Conservation (phyloP, 2,888 invertebrate genomes). For the Dusona sp. region DNA sequence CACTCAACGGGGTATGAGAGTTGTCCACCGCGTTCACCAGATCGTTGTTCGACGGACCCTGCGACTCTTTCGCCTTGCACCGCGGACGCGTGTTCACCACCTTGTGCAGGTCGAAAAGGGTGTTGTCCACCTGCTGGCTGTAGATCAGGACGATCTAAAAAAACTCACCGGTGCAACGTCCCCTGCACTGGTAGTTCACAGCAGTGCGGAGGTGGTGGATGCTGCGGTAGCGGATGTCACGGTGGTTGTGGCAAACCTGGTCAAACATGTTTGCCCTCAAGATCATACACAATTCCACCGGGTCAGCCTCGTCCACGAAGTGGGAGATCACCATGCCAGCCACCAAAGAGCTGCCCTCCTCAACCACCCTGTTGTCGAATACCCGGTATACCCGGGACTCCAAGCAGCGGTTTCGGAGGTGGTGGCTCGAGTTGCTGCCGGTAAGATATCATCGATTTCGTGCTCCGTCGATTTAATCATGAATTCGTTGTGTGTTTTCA, state of each 20-base stretch:
- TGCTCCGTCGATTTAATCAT: slow-evolving; percentile 62
- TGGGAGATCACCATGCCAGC: slow-evolving; percentile 74
- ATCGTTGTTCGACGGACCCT: slow-evolving; percentile 52
- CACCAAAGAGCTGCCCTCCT: slow-evolving; percentile 70
- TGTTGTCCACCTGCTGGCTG: slow-evolving; percentile 74
- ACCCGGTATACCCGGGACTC: slow-evolving; percentile 52
- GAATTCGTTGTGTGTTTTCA: slow-evolving; percentile 62
- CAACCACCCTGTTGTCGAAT: slow-evolving; percentile 70
- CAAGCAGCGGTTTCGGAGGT: slow-evolving; percentile 36
- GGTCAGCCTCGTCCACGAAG: slow-evolving; percentile 69
- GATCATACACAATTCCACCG: slow-evolving; percentile 73
- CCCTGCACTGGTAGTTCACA: slow-evolving; percentile 71
- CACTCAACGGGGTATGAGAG: slow-evolving; percentile 38
- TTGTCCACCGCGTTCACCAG: slow-evolving; percentile 65
- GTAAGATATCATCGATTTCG: slow-evolving; percentile 69
- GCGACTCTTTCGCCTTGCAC: slow-evolving; percentile 46
- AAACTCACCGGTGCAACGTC: slow-evolving; percentile 50
- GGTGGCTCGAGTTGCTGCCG: slow-evolving; percentile 70
- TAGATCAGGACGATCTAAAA: slow-evolving; percentile 60
- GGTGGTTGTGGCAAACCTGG: slow-evolving; percentile 79
- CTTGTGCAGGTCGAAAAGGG: slow-evolving; percentile 71
- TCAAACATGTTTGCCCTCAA: slow-evolving; percentile 75
- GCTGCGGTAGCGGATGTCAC: slow-evolving; percentile 79
- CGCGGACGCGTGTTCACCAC: slow-evolving; percentile 63
- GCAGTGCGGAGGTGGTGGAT: slow-evolving; percentile 77